Percentiles rank a stretch among this genome's conserved stretches.
These are phyloP conservation scores for Saccopteryx leptura DNA, from an alignment of 2,113 vertebrate species.

Conservation along the genomic window DNA sequence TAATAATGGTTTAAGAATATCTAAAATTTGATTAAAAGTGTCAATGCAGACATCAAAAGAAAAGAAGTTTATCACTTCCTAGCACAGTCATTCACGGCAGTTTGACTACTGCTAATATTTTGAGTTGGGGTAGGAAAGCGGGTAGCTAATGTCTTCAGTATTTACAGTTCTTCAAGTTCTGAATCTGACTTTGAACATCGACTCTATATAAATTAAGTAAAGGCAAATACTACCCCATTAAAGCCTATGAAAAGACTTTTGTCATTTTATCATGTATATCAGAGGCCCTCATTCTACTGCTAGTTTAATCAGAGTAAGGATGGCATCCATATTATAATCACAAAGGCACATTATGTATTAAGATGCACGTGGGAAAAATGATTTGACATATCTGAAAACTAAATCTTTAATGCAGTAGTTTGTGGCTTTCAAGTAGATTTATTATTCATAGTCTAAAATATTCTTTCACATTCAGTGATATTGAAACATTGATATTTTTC, in stretches of 20 bases:
- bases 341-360: not conserved
- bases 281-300: not conserved
- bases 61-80: not conserved
- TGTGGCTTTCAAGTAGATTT: conserved; percentile 53
- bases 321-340: not conserved
- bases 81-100: not conserved
- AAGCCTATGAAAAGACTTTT: not conserved
- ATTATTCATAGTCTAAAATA: conserved; percentile 42
- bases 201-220: not conserved
- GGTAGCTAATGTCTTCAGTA: not conserved
- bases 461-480: conserved; percentile 24
- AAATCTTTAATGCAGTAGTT: conserved; percentile 29
- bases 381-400: conserved; percentile 36
- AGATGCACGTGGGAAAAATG: not conserved
- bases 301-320: not conserved
- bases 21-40: not conserved
- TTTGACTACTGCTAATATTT: not conserved
- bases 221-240: not conserved
- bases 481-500: conserved; percentile 39
- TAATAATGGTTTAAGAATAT: not conserved
- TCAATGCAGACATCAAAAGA: not conserved
- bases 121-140: not conserved
- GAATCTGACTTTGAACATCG: not conserved
- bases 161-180: not conserved
- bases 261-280: not conserved